Conservation (phyloP, 2,797 vertebrate genomes). For the Malurus leucopterus region DNA sequence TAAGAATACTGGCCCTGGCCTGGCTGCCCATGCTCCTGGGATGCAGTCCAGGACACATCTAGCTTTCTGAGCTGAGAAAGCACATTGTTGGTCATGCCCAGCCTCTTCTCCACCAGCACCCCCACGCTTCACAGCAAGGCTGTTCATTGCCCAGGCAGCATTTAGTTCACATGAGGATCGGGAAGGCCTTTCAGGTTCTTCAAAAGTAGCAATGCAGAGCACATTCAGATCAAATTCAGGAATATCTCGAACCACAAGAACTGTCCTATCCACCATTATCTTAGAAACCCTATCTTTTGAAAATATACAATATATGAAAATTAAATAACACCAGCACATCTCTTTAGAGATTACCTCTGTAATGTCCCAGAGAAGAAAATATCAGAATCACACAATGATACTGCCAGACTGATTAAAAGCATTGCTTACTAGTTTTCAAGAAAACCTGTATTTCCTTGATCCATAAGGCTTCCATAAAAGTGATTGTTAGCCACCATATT, state of each 20-base stretch:
- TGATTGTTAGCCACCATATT: neutral
- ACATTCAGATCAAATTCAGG: neutral
- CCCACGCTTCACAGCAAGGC: neutral
- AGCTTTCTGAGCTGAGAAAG: accelerated
- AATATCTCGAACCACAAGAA: neutral
- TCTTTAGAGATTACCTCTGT: neutral
- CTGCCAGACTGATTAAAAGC: neutral
- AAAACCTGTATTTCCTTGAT: neutral
- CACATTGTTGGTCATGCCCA: neutral
- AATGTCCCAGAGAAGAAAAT: neutral
- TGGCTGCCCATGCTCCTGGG: accelerated
- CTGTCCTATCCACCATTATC: neutral
- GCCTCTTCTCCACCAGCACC: neutral
- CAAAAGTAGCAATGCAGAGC: neutral
- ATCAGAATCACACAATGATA: neutral
- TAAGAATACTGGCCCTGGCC: neutral
- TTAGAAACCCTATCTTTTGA: neutral
- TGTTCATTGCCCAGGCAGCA: neutral
- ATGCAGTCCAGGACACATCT: accelerated
- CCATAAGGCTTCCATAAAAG: neutral
- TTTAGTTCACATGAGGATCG: neutral
- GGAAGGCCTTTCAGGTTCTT: neutral
- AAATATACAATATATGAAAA: neutral
- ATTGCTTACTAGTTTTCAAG: neutral
- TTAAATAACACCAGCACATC: neutral